phyloP scores from a whole-genome alignment of 2,888 invertebrate genomes.

The Toxonevra muliebris region DNA sequence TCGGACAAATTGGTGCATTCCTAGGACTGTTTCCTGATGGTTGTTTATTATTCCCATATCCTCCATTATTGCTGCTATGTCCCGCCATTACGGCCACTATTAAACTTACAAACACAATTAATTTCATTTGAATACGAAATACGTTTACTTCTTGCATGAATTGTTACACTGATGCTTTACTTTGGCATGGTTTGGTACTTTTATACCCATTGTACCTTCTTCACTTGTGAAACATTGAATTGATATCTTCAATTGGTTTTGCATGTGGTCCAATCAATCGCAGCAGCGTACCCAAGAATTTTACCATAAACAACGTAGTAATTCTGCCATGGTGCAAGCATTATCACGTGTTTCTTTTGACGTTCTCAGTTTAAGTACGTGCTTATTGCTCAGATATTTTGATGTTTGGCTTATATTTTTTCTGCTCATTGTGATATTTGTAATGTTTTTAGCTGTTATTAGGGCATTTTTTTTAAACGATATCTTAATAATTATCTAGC shows the following conservation, averaged over 20 bases:
- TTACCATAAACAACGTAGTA: neutral
- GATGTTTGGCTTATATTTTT: no score
- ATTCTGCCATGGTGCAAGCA: neutral
- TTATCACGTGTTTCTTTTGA: no score
- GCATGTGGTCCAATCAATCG: no score
- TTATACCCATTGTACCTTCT: neutral
- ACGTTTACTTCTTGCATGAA: neutral
- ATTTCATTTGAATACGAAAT: constrained; percentile 13
- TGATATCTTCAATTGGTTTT: no score
- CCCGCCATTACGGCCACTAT: neutral
- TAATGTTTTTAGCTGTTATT: no score
- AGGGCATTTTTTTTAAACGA: no score
- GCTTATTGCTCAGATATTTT: no score
- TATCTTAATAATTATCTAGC: no score
- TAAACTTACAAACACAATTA: constrained; percentile 9
- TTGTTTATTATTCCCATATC: neutral
- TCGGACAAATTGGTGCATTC: constrained; percentile 22
- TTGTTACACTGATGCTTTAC: constrained; percentile 15
- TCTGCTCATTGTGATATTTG: no score
- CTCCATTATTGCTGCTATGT: neutral
- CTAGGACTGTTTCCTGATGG: neutral
- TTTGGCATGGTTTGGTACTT: neutral
- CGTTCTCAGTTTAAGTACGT: no score
- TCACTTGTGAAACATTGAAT: neutral
- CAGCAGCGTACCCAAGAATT: neutral